Percentiles rank a stretch among this genome's conserved stretches.
These are phyloP conservation scores for Odontothrips loti DNA, from an alignment of 2,888 invertebrate genomes.

Conservation along the genomic window DNA sequence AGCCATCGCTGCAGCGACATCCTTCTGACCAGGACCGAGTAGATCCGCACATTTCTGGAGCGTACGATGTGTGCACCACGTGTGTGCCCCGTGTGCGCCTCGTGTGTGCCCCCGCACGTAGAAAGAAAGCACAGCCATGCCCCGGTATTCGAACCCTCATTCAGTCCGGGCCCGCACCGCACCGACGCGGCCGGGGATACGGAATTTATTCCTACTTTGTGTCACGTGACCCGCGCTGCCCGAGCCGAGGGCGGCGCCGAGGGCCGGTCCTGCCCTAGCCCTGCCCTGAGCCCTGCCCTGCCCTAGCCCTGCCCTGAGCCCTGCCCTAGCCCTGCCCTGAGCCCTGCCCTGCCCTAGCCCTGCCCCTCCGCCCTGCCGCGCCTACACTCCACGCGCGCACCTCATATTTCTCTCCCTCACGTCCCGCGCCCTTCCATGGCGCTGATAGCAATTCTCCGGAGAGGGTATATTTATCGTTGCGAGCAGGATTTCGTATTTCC, in stretches of 20 bases:
- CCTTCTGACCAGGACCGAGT: neutral
- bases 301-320: neutral
- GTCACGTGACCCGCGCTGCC: no score
- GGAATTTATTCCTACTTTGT: no score
- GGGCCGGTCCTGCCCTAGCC: neutral
- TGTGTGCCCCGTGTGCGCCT: no score
- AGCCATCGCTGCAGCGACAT: neutral
- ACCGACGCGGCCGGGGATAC: no score
- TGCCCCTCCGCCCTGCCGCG: neutral
- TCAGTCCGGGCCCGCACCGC: no score
- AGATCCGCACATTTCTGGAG: no score
- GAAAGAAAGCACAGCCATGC: no score
- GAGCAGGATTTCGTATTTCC: constrained; percentile 10
- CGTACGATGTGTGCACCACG: no score
- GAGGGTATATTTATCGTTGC: constrained; percentile 9
- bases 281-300: neutral
- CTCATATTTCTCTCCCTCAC: neutral
- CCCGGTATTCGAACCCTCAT: no score
- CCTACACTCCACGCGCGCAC: neutral
- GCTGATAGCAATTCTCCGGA: neutral
- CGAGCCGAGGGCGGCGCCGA: no score
- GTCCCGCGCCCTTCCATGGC: neutral
- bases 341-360: neutral
- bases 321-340: neutral
- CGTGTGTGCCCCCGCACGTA: no score